Base-by-base conservation (phyloP, 2,888 invertebrate species). In the Drymonia ruficornis region DNA sequence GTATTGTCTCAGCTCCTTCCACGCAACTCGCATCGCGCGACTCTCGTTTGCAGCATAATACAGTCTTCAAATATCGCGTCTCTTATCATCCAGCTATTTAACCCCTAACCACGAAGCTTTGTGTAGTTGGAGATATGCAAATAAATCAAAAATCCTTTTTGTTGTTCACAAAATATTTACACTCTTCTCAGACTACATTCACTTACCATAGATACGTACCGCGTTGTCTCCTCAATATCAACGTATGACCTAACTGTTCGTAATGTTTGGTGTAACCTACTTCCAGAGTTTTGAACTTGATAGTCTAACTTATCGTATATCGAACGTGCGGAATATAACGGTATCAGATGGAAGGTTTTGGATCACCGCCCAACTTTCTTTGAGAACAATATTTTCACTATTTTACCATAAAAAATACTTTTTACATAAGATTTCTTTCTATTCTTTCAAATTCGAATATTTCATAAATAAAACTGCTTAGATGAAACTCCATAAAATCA, bases 301-400 rank as follows among this genome's bases (percentile, higher is more conserved):
- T 43, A 19, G 18, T 43, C 16, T 5, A 42, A 43, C 43, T 43
- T 43, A 43, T 43, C 43, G 19, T 12, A 43, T 43, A 43, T 43
- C 23, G 43, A 43, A 43, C 9, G 43, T 43, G 12, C 6, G 19
- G 43, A 43, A 19, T 43, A 43, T 11, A 43, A 9, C 19, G 11
- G 43, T 19, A 19, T 9, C 40, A 16, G 16, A 40, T 6, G 8
- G 8, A 16, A 40, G 40, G 40, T 43, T 43, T 42, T 43, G 19
- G 19, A 19, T 43, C 19, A 43, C 13, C 18, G 43, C 43, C 19
- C 18, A 19, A 43, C 13, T 43, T 8, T 42, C n/a, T 15, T 18
- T 18, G 42, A 18, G 31, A 11, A 11, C 31, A 31, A 11, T 11
- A 11, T 31, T 31, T 31, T 31, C 11, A 31, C 12, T 11, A 11